These are phyloP conservation scores for Emydoidea blandingii DNA, from an alignment of 2,797 vertebrate genomes.

Conservation along the genomic window DNA sequence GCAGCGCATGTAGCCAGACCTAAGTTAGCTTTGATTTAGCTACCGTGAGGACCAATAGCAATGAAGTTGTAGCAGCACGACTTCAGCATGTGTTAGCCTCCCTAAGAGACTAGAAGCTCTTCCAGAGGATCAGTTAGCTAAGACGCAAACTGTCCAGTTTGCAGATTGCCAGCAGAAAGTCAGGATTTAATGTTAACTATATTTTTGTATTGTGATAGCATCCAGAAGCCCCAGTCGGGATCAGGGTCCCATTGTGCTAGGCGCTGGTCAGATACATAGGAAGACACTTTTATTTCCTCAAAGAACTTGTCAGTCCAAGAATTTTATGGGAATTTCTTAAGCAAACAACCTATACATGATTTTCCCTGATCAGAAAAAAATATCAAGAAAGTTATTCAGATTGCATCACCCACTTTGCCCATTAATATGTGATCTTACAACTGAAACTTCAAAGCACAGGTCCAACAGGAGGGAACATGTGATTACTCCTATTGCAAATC, in stretches of 20 bases:
- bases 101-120: not conserved
- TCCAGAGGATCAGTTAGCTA: not conserved
- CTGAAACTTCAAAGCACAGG: not conserved
- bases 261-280: not conserved
- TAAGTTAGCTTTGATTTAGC: not conserved
- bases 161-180: not conserved
- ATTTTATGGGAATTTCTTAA: not conserved
- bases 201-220: fast-evolving
- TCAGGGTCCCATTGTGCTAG: not conserved
- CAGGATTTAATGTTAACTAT: not conserved
- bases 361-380: not conserved
- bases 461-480: not conserved
- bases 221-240: not conserved
- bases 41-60: not conserved
- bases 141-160: not conserved
- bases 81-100: not conserved
- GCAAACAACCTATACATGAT: not conserved
- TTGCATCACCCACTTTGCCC: not conserved
- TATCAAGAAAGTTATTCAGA: not conserved
- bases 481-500: not conserved
- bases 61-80: not conserved
- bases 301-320: not conserved
- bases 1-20: not conserved
- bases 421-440: not conserved
- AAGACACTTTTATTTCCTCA: not conserved